These are phyloP conservation scores for Suillia variegata DNA, from an alignment of 2,888 invertebrate species.

Conservation along the genomic window DNA sequence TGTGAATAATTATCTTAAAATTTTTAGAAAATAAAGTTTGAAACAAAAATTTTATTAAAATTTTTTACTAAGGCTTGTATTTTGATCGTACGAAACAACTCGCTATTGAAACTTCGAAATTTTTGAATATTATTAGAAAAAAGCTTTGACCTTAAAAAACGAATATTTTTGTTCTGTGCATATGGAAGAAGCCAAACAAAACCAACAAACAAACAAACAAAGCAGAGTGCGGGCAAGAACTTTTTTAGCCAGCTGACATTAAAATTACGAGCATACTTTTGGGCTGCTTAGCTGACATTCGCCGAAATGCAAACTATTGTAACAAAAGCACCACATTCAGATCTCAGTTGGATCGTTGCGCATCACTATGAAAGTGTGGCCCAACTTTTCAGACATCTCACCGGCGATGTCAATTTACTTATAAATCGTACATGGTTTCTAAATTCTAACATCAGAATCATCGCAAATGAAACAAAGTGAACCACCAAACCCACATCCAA, in stretches of 20 bases:
- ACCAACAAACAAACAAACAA: background rate
- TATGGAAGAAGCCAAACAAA: background rate
- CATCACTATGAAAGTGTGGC: background rate
- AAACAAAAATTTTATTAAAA: no score
- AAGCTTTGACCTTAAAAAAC: no score
- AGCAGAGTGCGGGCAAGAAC: constrained; percentile 17
- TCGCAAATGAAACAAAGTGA: background rate
- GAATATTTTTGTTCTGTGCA: no score
- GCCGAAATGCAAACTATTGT: constrained; percentile 33
- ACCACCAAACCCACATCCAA: no score
- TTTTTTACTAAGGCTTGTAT: no score
- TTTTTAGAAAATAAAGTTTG: no score
- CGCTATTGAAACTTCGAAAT: no score
- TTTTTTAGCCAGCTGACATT: constrained; percentile 22
- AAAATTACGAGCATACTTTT: constrained; percentile 18
- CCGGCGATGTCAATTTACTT: background rate
- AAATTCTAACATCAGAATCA: no score
- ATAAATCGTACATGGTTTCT: background rate
- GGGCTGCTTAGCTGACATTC: background rate
- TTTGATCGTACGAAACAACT: no score
- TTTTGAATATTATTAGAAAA: no score
- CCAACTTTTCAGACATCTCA: constrained; percentile 49
- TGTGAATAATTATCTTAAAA: no score
- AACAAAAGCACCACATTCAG: constrained; percentile 30
- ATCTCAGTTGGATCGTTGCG: constrained; percentile 40